These are phyloP conservation scores for Papilio dardanus DNA, from an alignment of 1,140 invertebrate genomes.

Conservation along the genomic window DNA sequence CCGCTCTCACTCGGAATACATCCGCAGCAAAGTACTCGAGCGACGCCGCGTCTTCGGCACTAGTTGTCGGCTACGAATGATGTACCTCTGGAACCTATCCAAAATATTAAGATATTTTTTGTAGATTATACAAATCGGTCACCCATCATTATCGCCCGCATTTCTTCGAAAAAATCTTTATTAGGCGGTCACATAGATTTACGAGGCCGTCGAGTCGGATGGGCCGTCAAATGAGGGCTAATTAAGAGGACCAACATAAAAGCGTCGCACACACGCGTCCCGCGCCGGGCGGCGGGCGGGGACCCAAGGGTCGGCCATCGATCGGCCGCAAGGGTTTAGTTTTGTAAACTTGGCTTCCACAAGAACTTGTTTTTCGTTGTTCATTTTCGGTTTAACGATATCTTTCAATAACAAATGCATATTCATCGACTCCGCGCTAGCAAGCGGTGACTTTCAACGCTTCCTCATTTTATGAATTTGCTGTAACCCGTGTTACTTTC, in stretches of 20 bases:
- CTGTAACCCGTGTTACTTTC: too few species aligned
- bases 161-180: constrained; percentile 19
- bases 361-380: too few species aligned
- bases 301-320: background rate
- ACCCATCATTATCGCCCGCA: background rate
- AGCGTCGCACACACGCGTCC: constrained; percentile 30
- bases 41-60: too few species aligned
- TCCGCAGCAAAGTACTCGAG: background rate
- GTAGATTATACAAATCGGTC: too few species aligned
- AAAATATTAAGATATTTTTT: too few species aligned
- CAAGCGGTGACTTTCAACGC: too few species aligned
- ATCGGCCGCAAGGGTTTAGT: constrained; percentile 39
- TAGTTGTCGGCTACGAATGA: too few species aligned
- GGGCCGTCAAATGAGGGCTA: constrained; percentile 49
- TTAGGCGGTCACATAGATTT: constrained; percentile 41
- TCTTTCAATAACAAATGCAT: constrained; percentile 1
- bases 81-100: too few species aligned
- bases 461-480: too few species aligned
- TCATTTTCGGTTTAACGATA: background rate
- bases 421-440: too few species aligned
- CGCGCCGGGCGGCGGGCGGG: background rate
- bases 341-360: too few species aligned
- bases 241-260: constrained; percentile 46
- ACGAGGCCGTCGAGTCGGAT: constrained; percentile 35
- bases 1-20: background rate